Evolutionary conservation across 2,113 vertebrate genomes (phyloP), one percentile per base, ranked within the genome.

Genomic region (Cephalopholis sonnerati): DNA sequence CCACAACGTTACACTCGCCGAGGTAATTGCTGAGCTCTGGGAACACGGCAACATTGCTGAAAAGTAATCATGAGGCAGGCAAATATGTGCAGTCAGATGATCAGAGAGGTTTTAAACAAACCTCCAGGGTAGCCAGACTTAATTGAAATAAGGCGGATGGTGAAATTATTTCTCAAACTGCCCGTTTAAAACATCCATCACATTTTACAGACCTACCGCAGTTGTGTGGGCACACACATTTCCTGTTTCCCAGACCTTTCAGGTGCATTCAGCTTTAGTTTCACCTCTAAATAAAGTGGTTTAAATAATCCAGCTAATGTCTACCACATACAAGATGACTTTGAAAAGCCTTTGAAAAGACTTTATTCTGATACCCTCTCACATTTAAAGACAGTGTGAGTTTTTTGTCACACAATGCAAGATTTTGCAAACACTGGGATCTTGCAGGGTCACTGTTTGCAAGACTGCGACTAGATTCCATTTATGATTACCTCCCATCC

Each of bases 21-120:
- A 25, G 81, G 48, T 39, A 81, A 75, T 5, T 69, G 22, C 55
- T 63, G 39, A 88, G 59, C 54, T 51, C 59, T 59, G 50, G 51
- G 61, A 68, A 74, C 32, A 48, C n/a, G 18, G 51, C 13, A 44
- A 25, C 24, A 20, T 66, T 51, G 20, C 44, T 62, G 15, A 3
- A 82, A 62, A 46, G 25, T 7, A 55, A 20, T 58, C 36, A 54
- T 15, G 16, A 64, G 24, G 48, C 3, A 74, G 32, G 61, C 36
- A 66, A 80, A 82, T 66, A 20, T 10, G 4, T 32, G 65, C 5
- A 80, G 44, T 79, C n/a, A 64, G 16, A 77, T 29, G 7, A 50
- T 41, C n/a, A 24, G 18, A 62, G 32, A 36, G 27, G 44, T 16
- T 55, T 53, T 46, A 61, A 62, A 72, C 25, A 55, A 85, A 70